Evolutionary conservation across 1,140 invertebrate species (phyloP).

Genomic region (Microvelia longipes): DNA sequence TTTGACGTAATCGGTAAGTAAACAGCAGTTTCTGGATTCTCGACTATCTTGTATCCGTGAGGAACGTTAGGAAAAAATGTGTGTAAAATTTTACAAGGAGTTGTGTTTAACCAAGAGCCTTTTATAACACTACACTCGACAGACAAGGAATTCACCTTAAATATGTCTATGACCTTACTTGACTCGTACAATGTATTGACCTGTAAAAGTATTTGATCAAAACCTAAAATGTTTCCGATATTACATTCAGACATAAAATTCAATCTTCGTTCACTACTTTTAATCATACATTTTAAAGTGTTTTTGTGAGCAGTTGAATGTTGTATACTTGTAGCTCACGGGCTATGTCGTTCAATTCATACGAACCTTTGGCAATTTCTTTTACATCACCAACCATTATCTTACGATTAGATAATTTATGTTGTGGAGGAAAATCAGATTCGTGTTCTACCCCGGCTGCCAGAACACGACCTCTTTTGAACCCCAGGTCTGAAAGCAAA

Average conservation of each 20-base stretch:
- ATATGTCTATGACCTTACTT: not conserved
- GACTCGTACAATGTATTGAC: not conserved
- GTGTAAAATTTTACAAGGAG: not conserved
- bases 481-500: not conserved
- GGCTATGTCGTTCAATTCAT: not conserved
- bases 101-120: not conserved
- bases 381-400: not conserved
- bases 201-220: not conserved
- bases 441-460: not conserved
- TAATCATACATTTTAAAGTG: not conserved
- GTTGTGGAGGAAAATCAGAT: not conserved
- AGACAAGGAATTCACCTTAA: not conserved
- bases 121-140: not conserved
- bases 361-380: not conserved
- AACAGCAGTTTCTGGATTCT: not conserved
- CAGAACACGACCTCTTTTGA: not conserved
- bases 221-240: not conserved
- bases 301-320: not conserved
- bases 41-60: not conserved
- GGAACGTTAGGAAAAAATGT: not conserved
- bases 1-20: not conserved
- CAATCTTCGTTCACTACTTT: not conserved
- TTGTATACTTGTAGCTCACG: not conserved
- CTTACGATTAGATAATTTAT: not conserved
- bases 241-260: not conserved